Evolutionary conservation across 2,888 invertebrate genomes (phyloP).

Genomic region (Trissolcus brochymenae): DNA sequence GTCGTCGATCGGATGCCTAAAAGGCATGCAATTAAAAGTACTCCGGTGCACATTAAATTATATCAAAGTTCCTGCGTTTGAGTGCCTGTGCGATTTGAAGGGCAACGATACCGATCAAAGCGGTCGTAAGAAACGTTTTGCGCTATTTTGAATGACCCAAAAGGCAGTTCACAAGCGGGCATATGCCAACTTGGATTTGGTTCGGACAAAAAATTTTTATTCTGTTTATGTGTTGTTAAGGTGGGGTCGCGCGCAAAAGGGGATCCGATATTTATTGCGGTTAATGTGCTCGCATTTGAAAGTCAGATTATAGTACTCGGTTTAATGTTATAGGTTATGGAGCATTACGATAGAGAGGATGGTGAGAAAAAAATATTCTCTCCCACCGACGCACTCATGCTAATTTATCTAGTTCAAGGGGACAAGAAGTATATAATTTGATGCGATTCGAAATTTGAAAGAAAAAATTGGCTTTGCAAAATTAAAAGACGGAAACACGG

Average conservation of each 20-base stretch:
- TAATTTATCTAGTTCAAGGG: too few relatives aligned
- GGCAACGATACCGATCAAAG: conserved; percentile 49
- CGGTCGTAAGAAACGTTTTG: conserved; percentile 30
- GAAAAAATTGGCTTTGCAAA: too few relatives aligned
- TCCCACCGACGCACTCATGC: too few relatives aligned
- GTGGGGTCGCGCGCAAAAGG: conserved; percentile 8
- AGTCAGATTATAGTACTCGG: conserved; percentile 5
- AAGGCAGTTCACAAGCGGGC: conserved; percentile 22
- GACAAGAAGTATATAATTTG: too few relatives aligned
- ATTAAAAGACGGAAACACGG: too few relatives aligned
- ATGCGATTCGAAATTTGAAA: too few relatives aligned
- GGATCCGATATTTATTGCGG: conserved; percentile 25
- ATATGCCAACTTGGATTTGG: conserved; percentile 31
- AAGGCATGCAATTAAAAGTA: conserved; percentile 48
- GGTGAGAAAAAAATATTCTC: too few relatives aligned
- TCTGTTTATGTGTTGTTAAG: conserved; percentile 16
- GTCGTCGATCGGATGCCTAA: conserved; percentile 48
- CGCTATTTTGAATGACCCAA: conserved; percentile 25
- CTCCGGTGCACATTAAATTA: conserved; percentile 34
- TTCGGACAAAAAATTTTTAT: conserved; percentile 9
- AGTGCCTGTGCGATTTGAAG: conserved; percentile 39
- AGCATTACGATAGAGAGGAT: not conserved
- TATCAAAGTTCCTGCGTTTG: conserved; percentile 30
- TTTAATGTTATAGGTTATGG: conserved; percentile 1
- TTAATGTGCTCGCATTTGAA: conserved; percentile 17